These are phyloP conservation scores for Lycaon pictus DNA, from an alignment of 2,113 vertebrate species.

Conservation along the genomic window DNA sequence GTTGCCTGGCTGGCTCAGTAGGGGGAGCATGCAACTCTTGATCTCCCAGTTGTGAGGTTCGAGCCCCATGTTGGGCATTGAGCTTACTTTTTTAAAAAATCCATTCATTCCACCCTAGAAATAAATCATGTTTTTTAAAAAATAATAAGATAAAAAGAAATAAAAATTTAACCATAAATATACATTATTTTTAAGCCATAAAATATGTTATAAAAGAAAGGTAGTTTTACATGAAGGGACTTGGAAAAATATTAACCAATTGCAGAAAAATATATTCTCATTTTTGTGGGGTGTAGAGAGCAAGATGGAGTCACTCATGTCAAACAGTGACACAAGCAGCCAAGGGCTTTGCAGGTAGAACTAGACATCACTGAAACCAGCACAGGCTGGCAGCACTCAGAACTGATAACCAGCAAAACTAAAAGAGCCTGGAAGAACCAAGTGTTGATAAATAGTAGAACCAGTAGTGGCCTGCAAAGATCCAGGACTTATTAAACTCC, in stretches of 20 bases:
- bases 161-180: background rate
- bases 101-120: background rate
- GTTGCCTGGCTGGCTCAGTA: background rate
- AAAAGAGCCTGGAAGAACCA: background rate
- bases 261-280: background rate
- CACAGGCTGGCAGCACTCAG: background rate
- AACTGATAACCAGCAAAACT: background rate
- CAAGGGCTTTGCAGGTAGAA: background rate
- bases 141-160: background rate
- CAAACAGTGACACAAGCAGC: background rate
- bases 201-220: slow-evolving; percentile 23
- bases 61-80: background rate
- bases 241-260: background rate
- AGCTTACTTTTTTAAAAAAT: background rate
- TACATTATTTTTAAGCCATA: background rate
- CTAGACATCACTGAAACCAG: background rate
- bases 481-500: background rate
- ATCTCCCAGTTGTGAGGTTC: background rate
- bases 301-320: background rate
- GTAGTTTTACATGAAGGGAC: background rate
- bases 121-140: background rate
- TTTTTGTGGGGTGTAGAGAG: background rate
- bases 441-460: background rate
- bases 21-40: background rate
- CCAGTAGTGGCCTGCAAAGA: background rate